These are phyloP conservation scores for Cheirogaleus major DNA, from an alignment of 2,797 vertebrate species.

Conservation along the genomic window DNA sequence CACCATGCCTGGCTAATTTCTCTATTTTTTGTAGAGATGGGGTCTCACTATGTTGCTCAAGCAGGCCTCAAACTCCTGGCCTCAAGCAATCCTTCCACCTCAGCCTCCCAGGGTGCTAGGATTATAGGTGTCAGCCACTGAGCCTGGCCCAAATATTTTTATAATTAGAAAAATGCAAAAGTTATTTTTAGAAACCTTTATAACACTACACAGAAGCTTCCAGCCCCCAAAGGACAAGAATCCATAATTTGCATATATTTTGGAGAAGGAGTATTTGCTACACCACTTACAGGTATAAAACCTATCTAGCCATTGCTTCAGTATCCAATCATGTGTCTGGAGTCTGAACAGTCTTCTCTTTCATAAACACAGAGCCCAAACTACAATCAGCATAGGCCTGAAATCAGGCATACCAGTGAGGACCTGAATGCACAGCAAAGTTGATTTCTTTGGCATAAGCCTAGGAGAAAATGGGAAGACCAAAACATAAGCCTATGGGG, in stretches of 20 bases:
- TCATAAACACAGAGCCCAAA: not conserved
- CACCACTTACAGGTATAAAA: not conserved
- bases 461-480: not conserved
- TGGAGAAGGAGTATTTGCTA: not conserved
- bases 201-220: not conserved
- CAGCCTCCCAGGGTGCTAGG: not conserved
- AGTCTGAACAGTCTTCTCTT: not conserved
- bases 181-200: not conserved
- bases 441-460: not conserved
- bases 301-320: not conserved
- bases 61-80: not conserved
- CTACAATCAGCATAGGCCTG: not conserved
- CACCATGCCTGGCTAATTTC: not conserved
- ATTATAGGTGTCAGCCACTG: not conserved
- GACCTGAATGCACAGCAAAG: not conserved
- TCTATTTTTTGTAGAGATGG: not conserved
- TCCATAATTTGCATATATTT: not conserved
- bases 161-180: not conserved
- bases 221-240: not conserved
- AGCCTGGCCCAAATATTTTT: not conserved
- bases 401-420: not conserved
- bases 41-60: not conserved
- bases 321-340: not conserved
- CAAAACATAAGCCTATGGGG: not conserved
- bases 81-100: not conserved